A percentile compares a stretch with the other conserved stretches of the same genome.
phyloP scores from a whole-genome alignment of 2,797 vertebrate species.

The Lepus townsendii region DNA sequence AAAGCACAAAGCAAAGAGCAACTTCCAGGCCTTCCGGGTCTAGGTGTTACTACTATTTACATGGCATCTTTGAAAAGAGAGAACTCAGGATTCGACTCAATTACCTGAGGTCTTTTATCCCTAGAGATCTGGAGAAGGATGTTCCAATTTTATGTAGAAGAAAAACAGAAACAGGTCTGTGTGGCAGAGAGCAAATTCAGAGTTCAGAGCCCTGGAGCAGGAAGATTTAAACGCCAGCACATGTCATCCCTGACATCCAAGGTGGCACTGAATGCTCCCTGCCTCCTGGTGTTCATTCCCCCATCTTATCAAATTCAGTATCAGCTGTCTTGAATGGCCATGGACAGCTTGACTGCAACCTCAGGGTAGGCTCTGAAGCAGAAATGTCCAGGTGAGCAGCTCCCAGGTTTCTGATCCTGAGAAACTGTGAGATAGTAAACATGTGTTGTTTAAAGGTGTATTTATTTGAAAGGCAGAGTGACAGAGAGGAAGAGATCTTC shows the following conservation, averaged over 20 bases:
- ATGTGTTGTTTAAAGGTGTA: too few relatives aligned
- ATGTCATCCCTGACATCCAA: neutral
- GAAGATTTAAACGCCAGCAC: neutral
- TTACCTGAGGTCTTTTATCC: slow-evolving; percentile 18
- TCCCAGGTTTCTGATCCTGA: neutral
- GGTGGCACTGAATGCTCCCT: neutral
- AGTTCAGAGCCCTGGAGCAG: neutral
- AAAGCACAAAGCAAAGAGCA: neutral
- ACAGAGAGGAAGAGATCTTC: too few relatives aligned
- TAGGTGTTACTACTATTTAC: neutral
- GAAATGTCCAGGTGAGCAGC: neutral
- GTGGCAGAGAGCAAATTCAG: neutral
- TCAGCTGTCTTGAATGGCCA: neutral
- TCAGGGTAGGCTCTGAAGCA: neutral
- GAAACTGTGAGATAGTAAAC: neutral
- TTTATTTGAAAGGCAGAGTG: too few relatives aligned
- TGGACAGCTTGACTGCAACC: neutral
- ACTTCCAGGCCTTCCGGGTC: neutral
- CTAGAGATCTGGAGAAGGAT: slow-evolving; percentile 11
- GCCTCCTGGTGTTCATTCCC: neutral
- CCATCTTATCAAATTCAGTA: neutral
- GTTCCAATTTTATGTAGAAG: slow-evolving; percentile 9
- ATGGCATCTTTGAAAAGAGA: neutral
- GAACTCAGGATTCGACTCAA: neutral
- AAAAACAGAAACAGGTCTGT: neutral